These are phyloP conservation scores for Drosophila sulfurigaster DNA, from an alignment of 1,140 invertebrate genomes.

Conservation along the genomic window DNA sequence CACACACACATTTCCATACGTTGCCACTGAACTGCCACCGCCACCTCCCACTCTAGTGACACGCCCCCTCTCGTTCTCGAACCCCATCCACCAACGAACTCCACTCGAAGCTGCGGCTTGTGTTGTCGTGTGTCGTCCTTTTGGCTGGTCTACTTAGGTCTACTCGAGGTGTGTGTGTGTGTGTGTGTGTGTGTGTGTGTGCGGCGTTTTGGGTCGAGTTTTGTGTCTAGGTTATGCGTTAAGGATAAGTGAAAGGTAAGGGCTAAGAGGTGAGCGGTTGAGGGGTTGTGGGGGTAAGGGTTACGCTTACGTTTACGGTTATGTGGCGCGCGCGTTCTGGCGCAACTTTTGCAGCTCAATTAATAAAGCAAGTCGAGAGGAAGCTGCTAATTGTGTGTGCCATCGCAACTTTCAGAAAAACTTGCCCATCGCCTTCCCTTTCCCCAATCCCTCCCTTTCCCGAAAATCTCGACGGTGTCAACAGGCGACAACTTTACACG, in stretches of 20 bases:
- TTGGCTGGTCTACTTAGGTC: constrained; percentile 23
- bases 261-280: not conserved
- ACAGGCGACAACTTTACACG: constrained; percentile 46
- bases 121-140: constrained; percentile 52
- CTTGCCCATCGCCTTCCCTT: constrained; percentile 14
- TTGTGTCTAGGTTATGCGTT: constrained; percentile 4
- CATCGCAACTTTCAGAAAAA: constrained; percentile 54
- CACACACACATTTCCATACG: constrained; percentile 67
- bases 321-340: constrained; percentile 43
- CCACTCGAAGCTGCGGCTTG: constrained; percentile 21
- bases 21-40: constrained; percentile 50
- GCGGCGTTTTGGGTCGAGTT: not conserved
- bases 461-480: constrained; percentile 41
- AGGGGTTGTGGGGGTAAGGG: constrained; percentile 36
- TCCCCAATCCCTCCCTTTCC: not conserved
- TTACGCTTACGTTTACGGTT: constrained; percentile 55
- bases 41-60: not conserved
- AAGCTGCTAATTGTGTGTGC: constrained; percentile 79
- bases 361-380: constrained; percentile 80
- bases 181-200: too few relatives aligned
- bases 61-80: not conserved
- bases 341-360: constrained; percentile 78
- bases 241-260: not conserved
- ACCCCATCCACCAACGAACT: too few relatives aligned
- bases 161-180: constrained; percentile 16